Percentiles rank a stretch among this genome's conserved stretches.
These are phyloP conservation scores for Cnemophilus loriae DNA, from an alignment of 2,113 vertebrate species.

Conservation along the genomic window DNA sequence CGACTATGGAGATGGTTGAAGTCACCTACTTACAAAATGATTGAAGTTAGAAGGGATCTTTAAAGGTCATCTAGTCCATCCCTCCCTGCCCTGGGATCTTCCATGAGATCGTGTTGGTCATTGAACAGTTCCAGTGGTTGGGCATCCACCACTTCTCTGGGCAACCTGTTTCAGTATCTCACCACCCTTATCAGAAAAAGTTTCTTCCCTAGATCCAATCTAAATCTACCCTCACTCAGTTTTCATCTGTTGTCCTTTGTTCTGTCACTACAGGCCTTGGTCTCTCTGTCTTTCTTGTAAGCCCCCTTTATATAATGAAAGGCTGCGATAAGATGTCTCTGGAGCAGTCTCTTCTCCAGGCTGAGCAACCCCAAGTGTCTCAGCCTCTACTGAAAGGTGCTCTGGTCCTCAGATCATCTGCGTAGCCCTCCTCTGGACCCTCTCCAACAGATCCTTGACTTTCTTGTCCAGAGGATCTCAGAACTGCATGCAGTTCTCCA, in stretches of 20 bases:
- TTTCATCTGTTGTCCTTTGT: background rate
- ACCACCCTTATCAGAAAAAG: background rate
- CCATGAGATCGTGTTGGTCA: background rate
- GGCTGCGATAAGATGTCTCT: background rate
- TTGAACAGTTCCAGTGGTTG: background rate
- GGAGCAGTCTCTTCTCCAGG: background rate
- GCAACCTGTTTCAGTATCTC: background rate
- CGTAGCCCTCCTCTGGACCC: fast-evolving
- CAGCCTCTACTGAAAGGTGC: background rate
- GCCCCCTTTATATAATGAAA: background rate
- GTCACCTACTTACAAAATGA: background rate
- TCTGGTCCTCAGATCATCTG: background rate
- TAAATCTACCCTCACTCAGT: background rate
- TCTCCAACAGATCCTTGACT: background rate
- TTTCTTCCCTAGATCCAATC: background rate
- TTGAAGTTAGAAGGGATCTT: background rate
- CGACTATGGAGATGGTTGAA: background rate
- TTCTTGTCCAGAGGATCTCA: background rate
- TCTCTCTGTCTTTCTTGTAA: background rate
- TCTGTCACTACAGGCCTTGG: background rate
- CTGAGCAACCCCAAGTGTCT: background rate
- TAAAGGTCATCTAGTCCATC: background rate
- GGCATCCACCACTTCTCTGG: background rate
- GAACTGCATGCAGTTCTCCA: background rate
- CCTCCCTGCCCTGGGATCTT: background rate